Base-by-base conservation (phyloP, 2,113 vertebrate genomes). In the Rhipidura dahli region DNA sequence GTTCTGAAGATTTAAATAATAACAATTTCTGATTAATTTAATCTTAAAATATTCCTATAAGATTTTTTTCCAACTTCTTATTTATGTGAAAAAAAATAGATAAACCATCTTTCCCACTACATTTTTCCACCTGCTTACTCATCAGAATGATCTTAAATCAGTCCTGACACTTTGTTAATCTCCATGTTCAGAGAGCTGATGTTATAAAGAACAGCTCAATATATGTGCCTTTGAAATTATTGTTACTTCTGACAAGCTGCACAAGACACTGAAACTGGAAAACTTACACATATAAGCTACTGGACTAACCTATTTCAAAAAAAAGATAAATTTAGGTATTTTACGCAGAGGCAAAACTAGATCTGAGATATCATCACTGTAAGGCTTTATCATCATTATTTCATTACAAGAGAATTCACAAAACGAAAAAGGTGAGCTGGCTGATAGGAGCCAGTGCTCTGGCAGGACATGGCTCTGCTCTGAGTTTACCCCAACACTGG, bases 401-500 rank as follows among this genome's bases (percentile, higher is more conserved):
- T 37, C 11, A 63, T 37, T 23, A 15, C 64, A 40, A 31, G 10
- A 56, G 33, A 57, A 11, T 9, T 44, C 20, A 51, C 0, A 1
- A 35, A 31, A 20, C 3, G 3, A 12, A 33, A 57, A 31, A 7
- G 15, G 6, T 73, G 45, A 57, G n/a, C 31, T 37, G n/a, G 30
- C 24, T 70, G 42, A 28, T 6, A 31, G 0, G 0, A 70, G 10
- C 15, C 56, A 60, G 23, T 24, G 4, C 31, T 44, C 12, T 18
- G 26, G 40, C 60, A 79, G 22, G 42, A 57, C 33, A 54, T 1
- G 4, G 56, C 15, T 9, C 53, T 72, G 30, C 16, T 77, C 19
- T 5, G 6, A 8, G 33, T 33, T 69, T 5, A 49, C 53, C 26
- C 60, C 15, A 13, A 7, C 33, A 12, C 10, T 3, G 2, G 15